A percentile compares a stretch with the other conserved stretches of the same genome.
Conservation (phyloP, 2,113 vertebrate genomes). For the Platysteira castanea region DNA sequence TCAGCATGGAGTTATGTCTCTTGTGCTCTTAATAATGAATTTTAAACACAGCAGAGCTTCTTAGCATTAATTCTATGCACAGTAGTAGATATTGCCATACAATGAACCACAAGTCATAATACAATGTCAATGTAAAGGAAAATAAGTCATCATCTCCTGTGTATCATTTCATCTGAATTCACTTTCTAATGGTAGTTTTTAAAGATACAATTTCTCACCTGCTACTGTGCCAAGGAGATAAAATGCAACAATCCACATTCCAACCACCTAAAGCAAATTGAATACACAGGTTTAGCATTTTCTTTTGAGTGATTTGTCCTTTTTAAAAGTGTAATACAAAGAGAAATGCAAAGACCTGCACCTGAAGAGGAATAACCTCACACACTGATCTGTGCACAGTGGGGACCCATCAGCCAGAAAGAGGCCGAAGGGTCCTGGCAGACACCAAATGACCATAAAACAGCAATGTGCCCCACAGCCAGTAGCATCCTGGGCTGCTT, state of each 20-base stretch:
- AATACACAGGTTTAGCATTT: neutral
- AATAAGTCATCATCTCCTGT: neutral
- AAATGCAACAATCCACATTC: conserved; percentile 23
- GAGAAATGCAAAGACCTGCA: neutral
- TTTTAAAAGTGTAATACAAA: neutral
- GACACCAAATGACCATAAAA: neutral
- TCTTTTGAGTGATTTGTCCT: neutral
- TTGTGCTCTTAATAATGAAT: neutral
- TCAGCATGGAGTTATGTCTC: neutral
- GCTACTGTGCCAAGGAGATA: conserved; percentile 22
- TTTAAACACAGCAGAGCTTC: neutral
- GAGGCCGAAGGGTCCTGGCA: neutral
- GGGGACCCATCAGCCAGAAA: neutral
- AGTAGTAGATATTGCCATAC: neutral
- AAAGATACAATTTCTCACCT: conserved; percentile 25
- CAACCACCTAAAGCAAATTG: conserved; percentile 33
- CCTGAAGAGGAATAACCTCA: neutral
- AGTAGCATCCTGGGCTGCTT: neutral
- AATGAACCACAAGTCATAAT: neutral
- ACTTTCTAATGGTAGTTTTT: neutral
- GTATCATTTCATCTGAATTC: neutral
- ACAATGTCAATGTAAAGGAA: neutral
- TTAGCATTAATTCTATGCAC: neutral
- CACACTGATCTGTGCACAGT: neutral
- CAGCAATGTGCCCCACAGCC: neutral